Evolutionary conservation across 2,797 vertebrate genomes (phyloP).

Genomic region (Allobates femoralis): DNA sequence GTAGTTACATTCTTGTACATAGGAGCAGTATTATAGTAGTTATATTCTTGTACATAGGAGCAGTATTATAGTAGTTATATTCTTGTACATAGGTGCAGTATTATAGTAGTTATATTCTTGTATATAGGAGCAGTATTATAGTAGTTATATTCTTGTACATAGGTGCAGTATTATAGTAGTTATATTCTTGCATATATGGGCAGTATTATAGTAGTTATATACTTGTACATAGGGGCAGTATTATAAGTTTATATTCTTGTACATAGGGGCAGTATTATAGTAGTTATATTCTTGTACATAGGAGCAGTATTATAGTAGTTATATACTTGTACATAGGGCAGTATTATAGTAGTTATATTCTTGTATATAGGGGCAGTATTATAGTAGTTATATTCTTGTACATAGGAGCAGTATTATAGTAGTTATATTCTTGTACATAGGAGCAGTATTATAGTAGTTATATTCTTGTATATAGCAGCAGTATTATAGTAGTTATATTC

Average conservation of each 20-base stretch:
- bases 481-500: neutral
- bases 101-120: too few species aligned
- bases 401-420: neutral
- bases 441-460: neutral
- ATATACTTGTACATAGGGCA: neutral
- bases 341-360: conserved; percentile 1
- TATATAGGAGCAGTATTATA: neutral
- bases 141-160: conserved; percentile 19
- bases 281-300: too few species aligned
- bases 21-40: too few species aligned
- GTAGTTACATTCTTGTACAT: too few species aligned
- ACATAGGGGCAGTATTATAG: too few species aligned
- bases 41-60: too few species aligned
- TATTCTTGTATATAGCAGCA: neutral
- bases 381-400: neutral
- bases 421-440: neutral
- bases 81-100: too few species aligned
- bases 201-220: conserved; percentile 17
- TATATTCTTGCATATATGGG: neutral
- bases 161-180: conserved; percentile 11
- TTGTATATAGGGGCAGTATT: neutral
- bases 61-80: too few species aligned
- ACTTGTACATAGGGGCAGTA: conserved; percentile 7
- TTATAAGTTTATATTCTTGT: too few species aligned
- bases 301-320: neutral